Evolutionary conservation across 2,797 vertebrate species (phyloP).

Genomic region (Melanotaenia parkinsoni): DNA sequence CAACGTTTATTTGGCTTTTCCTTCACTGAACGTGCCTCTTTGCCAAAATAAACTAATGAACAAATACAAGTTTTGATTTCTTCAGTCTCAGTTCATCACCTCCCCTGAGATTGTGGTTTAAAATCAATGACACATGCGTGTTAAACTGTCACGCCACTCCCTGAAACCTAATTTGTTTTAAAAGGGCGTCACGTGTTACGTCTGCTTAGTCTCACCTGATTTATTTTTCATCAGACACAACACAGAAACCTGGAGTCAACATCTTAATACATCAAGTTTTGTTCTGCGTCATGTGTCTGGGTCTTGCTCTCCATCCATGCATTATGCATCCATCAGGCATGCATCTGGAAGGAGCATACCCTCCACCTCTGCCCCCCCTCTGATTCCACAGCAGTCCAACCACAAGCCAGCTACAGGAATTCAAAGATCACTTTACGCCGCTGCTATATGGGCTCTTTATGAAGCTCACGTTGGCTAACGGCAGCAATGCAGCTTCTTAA

Average conservation of each 20-base stretch:
- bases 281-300: constrained; percentile 1
- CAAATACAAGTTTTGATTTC: background rate
- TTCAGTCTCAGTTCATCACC: background rate
- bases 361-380: constrained; percentile 39
- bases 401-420: constrained; percentile 60
- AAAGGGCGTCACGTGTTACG: background rate
- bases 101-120: background rate
- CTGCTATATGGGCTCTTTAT: constrained; percentile 65
- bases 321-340: constrained; percentile 47
- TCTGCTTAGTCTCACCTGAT: background rate
- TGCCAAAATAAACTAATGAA: background rate
- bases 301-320: background rate
- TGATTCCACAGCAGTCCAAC: constrained; percentile 28
- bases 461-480: constrained; percentile 27
- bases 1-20: background rate
- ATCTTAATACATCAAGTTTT: background rate
- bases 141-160: background rate
- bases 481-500: constrained; percentile 47
- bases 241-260: background rate
- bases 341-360: constrained; percentile 52
- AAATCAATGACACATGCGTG: background rate
- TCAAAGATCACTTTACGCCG: constrained; percentile 56
- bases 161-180: background rate
- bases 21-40: background rate
- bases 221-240: background rate